Evolutionary conservation across 2,888 invertebrate genomes (phyloP).

Genomic region (Cantharis lateralis): DNA sequence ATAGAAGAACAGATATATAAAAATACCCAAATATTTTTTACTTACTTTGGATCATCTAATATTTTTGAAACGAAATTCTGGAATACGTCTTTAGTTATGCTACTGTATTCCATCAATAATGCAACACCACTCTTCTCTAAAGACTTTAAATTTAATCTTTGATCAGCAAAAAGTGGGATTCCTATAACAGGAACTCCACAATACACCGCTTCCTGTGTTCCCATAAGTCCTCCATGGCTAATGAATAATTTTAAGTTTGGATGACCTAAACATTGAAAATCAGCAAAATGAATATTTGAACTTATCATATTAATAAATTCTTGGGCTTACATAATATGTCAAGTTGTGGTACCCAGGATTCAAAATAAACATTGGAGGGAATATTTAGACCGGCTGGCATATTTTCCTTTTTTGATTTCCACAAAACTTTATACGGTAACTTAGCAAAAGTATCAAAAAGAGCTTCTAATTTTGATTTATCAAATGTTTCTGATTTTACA

Average conservation of each 20-base stretch:
- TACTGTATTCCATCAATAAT: conserved; percentile 46
- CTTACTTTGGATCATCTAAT: background rate
- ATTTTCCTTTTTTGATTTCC: conserved; percentile 60
- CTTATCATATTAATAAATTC: background rate
- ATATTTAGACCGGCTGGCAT: conserved; percentile 54
- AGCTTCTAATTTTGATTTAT: conserved; percentile 55
- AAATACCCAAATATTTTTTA: background rate
- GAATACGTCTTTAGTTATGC: conserved; percentile 39
- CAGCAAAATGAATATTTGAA: background rate
- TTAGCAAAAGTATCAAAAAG: conserved; percentile 60
- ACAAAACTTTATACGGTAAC: conserved; percentile 60
- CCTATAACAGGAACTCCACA: conserved; percentile 55
- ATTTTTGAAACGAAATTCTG: background rate
- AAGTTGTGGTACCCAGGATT: conserved; percentile 62
- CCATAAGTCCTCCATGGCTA: conserved; percentile 60
- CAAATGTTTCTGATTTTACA: conserved; percentile 61
- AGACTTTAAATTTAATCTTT: conserved; percentile 59
- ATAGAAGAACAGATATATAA: background rate
- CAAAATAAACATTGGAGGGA: conserved; percentile 56
- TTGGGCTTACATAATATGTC: conserved; percentile 56
- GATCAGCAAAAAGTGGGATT: conserved; percentile 52
- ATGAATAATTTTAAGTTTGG: conserved; percentile 57
- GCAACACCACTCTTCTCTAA: conserved; percentile 60
- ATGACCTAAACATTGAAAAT: conserved; percentile 45
- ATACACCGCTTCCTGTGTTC: conserved; percentile 56